Evolutionary conservation across 1,140 invertebrate species (phyloP), one percentile per base, ranked within the genome.

Genomic region (Drosophila seguyi): DNA sequence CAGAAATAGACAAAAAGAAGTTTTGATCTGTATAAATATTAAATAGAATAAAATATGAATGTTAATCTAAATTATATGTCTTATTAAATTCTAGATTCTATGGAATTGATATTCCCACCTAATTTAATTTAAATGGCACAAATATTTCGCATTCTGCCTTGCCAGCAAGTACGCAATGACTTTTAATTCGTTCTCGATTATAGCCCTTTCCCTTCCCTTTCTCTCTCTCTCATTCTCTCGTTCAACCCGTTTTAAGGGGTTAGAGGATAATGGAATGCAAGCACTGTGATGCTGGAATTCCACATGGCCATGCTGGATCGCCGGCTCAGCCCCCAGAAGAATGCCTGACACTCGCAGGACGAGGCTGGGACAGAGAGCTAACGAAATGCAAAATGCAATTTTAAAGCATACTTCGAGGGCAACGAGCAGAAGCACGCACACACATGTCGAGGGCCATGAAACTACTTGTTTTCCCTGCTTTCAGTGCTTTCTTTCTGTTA

Each of bases 401-500:
- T 86, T 85, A 87, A 72, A 84, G 61, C 81, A 83, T 57, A 69
- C 81, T 83, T 84, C 74, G 71, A 55, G 81, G 65, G 75, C 81
- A 83, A 71, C 72, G 69, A 72, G 79, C 83, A 79, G 74, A 61
- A 79, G 65, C 38, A 44, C 48, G 44, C 58, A 57, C 61, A 52
- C 58, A 25, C 50, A 34, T 34, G 50, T 16, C 16, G 36, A 55
- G 52, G 52, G 52, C 34, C 60, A 52, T 42, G 39, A 39, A 48
- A 67, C 65, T 67, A 48, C 59, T 65, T 13, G 27, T 29, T 27
- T 57, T 31, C 27, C 22, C 29, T 59, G 41, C 34, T 25, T 48
- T 16, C 45, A 13, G 5, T 36, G 22, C 61, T 47, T 55, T 45
- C 29, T 27, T 38, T 62, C 22, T 59, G 55, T 62, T 57, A 63